These are phyloP conservation scores for Silurus asotus DNA, from an alignment of 2,113 vertebrate species.

Conservation along the genomic window DNA sequence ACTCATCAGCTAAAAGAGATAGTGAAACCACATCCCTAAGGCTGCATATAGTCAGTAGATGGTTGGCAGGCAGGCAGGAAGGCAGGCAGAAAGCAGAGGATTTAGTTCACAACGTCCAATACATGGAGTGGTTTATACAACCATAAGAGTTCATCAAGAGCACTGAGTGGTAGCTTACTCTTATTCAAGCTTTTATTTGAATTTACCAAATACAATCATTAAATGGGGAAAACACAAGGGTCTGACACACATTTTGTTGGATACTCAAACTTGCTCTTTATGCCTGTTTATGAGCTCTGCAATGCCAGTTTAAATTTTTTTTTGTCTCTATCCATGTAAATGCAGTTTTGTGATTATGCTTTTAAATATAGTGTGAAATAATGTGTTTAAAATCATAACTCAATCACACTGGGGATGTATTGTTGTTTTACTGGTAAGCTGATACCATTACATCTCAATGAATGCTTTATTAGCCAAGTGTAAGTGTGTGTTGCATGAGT, in stretches of 20 bases:
- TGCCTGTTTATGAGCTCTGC: neutral
- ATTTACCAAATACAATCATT: neutral
- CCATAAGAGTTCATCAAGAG: neutral
- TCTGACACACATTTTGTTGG: neutral
- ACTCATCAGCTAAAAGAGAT: neutral
- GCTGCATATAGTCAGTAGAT: neutral
- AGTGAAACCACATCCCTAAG: neutral
- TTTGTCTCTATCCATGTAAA: neutral
- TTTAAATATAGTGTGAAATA: neutral
- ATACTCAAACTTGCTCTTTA: neutral
- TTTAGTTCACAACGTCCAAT: neutral
- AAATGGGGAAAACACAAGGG: neutral
- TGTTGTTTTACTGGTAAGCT: neutral
- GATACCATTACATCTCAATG: neutral
- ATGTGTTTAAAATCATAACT: neutral
- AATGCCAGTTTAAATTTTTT: neutral
- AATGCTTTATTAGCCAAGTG: neutral
- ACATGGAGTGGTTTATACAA: neutral
- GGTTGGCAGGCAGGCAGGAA: neutral
- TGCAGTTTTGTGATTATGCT: neutral
- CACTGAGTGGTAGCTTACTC: neutral
- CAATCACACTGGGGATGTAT: neutral
- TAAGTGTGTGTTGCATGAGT: neutral
- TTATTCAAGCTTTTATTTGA: neutral
- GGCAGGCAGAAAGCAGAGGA: neutral